A percentile compares a stretch with the other conserved stretches of the same genome.
phyloP scores from a whole-genome alignment of 2,797 vertebrate genomes.

The Sternotherus odoratus region DNA sequence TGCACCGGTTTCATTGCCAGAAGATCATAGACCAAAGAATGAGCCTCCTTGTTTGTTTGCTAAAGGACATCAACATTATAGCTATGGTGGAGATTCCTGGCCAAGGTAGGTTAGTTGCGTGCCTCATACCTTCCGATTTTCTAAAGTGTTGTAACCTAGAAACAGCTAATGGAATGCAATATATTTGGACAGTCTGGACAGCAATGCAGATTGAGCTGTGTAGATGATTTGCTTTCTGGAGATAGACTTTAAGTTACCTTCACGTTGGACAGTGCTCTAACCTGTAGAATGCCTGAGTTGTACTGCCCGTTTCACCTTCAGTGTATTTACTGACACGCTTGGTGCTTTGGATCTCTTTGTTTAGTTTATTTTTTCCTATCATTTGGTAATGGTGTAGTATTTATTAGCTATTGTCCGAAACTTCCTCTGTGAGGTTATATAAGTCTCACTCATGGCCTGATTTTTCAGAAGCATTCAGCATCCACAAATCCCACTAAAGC shows the following conservation, averaged over 20 bases:
- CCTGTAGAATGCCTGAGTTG: not conserved
- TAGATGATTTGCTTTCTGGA: not conserved
- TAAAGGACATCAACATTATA: slow-evolving; percentile 73
- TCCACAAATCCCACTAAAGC: not conserved
- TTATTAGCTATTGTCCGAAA: not conserved
- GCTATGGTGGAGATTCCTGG: slow-evolving; percentile 70
- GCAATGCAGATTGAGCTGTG: not conserved
- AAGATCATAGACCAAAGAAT: slow-evolving; percentile 61
- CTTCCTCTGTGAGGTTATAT: not conserved
- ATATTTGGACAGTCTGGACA: not conserved
- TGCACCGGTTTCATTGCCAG: slow-evolving; percentile 41
- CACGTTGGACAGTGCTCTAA: not conserved
- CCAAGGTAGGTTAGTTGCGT: slow-evolving; percentile 58
- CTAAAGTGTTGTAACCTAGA: not conserved
- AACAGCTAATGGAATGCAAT: not conserved
- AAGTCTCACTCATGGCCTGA: not conserved
- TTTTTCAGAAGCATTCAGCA: not conserved
- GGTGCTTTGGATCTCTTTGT: not conserved
- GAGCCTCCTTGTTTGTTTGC: slow-evolving; percentile 56
- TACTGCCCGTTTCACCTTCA: not conserved
- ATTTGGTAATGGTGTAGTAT: not conserved
- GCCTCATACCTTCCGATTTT: not conserved
- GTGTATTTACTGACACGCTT: not conserved
- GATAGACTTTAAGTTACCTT: not conserved
- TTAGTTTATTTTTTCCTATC: not conserved